These are phyloP conservation scores for Endomychus coccineus DNA, from an alignment of 2,888 invertebrate species.

Conservation along the genomic window DNA sequence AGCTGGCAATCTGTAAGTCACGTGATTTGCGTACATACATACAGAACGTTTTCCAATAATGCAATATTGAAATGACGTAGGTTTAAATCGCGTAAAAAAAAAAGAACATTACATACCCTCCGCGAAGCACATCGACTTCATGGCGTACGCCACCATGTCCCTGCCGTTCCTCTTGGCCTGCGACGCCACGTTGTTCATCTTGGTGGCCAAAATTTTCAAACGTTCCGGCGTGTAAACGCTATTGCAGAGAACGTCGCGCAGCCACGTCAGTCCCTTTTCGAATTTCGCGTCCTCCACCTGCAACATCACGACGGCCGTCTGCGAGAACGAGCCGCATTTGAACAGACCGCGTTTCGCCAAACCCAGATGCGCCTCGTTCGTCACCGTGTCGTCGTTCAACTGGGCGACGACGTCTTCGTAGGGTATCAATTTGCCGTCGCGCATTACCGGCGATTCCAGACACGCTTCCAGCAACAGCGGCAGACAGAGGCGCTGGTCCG, in stretches of 20 bases:
- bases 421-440: constrained; percentile 48
- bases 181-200: constrained; percentile 74
- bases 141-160: constrained; percentile 56
- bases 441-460: constrained; percentile 65
- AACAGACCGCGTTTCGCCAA: constrained; percentile 54
- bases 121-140: constrained; percentile 53
- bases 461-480: constrained; percentile 68
- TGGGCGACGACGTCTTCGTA: constrained; percentile 71
- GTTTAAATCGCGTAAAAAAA: too few relatives aligned
- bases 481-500: constrained; percentile 60
- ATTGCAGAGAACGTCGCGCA: constrained; percentile 66
- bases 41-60: too few relatives aligned
- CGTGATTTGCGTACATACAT: too few relatives aligned
- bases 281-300: constrained; percentile 76
- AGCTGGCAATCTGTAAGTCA: too few relatives aligned
- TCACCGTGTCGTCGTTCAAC: constrained; percentile 67
- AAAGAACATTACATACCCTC: too few relatives aligned
- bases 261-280: constrained; percentile 61
- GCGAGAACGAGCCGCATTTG: constrained; percentile 64
- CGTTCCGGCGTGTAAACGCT: constrained; percentile 67
- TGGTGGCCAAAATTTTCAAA: constrained; percentile 68
- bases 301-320: constrained; percentile 56
- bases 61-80: too few relatives aligned
- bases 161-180: constrained; percentile 67
- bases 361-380: constrained; percentile 56